phyloP scores from a whole-genome alignment of 2,113 vertebrate species.

The Bos javanicus region DNA sequence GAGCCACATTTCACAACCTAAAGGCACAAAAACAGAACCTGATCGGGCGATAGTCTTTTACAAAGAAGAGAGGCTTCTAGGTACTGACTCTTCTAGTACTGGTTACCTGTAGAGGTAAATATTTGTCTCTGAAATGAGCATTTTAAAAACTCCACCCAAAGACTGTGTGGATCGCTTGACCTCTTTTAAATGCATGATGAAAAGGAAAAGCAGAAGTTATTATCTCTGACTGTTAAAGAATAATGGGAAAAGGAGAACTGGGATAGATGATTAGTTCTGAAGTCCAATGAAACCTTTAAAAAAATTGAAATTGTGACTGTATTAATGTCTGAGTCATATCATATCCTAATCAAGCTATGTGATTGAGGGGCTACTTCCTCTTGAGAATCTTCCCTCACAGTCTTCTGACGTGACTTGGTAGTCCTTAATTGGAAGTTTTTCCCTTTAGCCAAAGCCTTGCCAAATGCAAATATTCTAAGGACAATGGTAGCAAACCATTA shows the following conservation, averaged over 20 bases:
- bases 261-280: conserved; percentile 42
- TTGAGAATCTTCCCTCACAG: background rate
- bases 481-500: background rate
- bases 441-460: background rate
- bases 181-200: conserved; percentile 33
- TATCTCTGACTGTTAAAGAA: conserved; percentile 29
- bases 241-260: conserved; percentile 51
- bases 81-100: background rate
- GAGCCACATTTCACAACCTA: conserved; percentile 39
- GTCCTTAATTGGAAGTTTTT: background rate
- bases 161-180: background rate
- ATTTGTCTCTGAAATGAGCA: conserved; percentile 57
- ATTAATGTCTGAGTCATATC: background rate
- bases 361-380: background rate
- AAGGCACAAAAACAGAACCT: background rate
- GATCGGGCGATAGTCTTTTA: background rate
- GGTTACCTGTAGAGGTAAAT: conserved; percentile 49
- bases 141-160: conserved; percentile 62
- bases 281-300: conserved; percentile 44
- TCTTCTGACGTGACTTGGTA: background rate
- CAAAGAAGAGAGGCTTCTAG: conserved; percentile 43
- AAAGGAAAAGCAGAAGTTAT: conserved; percentile 65
- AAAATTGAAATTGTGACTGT: background rate
- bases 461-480: background rate
- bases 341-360: background rate